These are phyloP conservation scores for Etheostoma perlongum DNA, from an alignment of 2,797 vertebrate species.

Conservation along the genomic window DNA sequence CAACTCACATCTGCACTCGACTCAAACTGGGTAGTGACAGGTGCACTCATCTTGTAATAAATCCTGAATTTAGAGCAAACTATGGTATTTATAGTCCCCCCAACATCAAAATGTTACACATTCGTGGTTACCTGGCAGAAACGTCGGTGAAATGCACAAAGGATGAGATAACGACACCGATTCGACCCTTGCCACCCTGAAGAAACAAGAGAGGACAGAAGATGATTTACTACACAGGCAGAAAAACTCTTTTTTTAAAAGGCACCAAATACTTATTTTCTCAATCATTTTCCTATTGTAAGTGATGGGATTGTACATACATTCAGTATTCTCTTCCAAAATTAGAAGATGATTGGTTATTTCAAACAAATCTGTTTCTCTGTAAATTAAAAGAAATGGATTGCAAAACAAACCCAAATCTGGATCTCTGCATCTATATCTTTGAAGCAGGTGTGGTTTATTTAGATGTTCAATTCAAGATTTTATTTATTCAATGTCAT, in stretches of 20 bases:
- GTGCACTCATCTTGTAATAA: conserved; percentile 3
- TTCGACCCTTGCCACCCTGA: conserved; percentile 94
- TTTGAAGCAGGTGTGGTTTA: background rate
- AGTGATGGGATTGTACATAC: background rate
- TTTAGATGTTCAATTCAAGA: background rate
- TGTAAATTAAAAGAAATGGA: background rate
- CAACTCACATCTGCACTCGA: too few relatives aligned
- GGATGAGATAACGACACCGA: conserved; percentile 94
- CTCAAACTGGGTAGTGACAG: too few relatives aligned
- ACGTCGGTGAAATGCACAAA: conserved; percentile 96
- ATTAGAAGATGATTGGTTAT: background rate
- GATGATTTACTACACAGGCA: conserved; percentile 41
- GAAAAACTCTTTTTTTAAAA: background rate
- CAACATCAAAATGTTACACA: background rate
- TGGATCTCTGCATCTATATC: background rate
- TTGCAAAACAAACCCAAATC: background rate
- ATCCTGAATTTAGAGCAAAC: conserved; percentile 21
- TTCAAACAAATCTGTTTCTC: background rate
- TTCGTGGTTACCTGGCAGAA: conserved; percentile 91
- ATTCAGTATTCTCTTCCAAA: conserved; percentile 3
- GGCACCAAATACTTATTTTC: background rate
- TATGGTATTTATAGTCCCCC: conserved; percentile 19
- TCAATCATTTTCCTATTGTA: background rate
- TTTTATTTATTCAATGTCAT: background rate
- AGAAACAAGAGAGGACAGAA: conserved; percentile 41